Base-by-base conservation (phyloP, 1,140 invertebrate genomes). In the Myzus persicae region DNA sequence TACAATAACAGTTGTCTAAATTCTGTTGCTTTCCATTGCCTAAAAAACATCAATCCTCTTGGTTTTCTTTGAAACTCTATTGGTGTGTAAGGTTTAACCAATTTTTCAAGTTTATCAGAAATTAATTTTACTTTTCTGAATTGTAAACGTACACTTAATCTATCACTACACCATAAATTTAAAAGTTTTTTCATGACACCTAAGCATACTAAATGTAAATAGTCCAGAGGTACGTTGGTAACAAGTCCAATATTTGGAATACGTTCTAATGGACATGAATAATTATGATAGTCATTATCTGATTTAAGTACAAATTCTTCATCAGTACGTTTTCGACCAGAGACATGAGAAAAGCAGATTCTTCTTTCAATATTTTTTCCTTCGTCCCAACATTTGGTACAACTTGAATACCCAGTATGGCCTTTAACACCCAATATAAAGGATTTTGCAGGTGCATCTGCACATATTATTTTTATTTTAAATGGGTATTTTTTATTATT, bases 151-250 rank as follows among this genome's bases (percentile, higher is more conserved):
- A 90, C n/a, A 14, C 14, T 48, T 91, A 46, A 51, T 54, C 26
- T 36, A 87, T 59, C 88, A 38, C 59, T 93, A 82, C 94, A 94
- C 94, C 94, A 95, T 76, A 94, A 93, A 82, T 87, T 82, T 20
- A 95, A 90, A n/a, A 95, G 81, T 94, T 94, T 95, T 94, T 94
- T 94, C 59, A 94, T 94, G 18, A 95, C 95, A 20, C 95, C 95
- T 36, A 76, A n/a, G n/a, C 67, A 76, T 76, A 76, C 14, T 76
- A 76, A 76, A 76, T 76, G 67, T 76, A 40, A 95, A 91, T 93
- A 36, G 94, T 94, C 94, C 95, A 94, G 91, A 94, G 76, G 54
- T 93, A 94, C 22, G 95, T 94, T 93, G 95, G 94, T 91, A 94
- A 94, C n/a, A 95, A 82, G 59, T 93, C 90, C 81, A 84, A 84